Conservation (phyloP, 2,113 vertebrate species). For the Dicentrarchus labrax region DNA sequence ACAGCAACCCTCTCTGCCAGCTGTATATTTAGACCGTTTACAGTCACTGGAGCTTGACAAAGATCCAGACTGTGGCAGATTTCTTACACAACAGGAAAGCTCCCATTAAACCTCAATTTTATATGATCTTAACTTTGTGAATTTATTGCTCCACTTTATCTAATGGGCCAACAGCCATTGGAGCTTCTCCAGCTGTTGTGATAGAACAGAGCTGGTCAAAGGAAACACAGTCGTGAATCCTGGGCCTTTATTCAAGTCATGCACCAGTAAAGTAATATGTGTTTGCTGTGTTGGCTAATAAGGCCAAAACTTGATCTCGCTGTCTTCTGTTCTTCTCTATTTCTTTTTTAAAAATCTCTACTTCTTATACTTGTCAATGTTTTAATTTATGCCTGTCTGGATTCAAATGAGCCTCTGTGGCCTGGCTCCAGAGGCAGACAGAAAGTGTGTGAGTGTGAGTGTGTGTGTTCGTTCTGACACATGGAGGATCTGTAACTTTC, state of each 20-base stretch:
- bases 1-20: neutral
- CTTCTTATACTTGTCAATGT: neutral
- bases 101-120: neutral
- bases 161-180: neutral
- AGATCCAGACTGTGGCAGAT: neutral
- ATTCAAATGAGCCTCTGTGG: neutral
- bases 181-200: neutral
- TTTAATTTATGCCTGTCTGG: slow-evolving; percentile 10
- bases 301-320: neutral
- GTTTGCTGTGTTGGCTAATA: slow-evolving; percentile 7
- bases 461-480: neutral
- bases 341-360: neutral
- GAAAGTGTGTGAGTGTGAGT: neutral
- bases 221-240: neutral
- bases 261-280: slow-evolving; percentile 1
- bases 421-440: neutral
- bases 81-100: neutral
- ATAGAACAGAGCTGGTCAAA: too few species aligned
- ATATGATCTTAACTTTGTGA: neutral
- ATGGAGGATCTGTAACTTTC: neutral
- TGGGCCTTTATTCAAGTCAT: neutral
- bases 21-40: neutral
- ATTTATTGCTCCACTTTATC: neutral
- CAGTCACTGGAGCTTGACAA: neutral
- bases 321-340: neutral